phyloP scores from a whole-genome alignment of 2,113 vertebrate species.

The Calyptomena viridis region DNA sequence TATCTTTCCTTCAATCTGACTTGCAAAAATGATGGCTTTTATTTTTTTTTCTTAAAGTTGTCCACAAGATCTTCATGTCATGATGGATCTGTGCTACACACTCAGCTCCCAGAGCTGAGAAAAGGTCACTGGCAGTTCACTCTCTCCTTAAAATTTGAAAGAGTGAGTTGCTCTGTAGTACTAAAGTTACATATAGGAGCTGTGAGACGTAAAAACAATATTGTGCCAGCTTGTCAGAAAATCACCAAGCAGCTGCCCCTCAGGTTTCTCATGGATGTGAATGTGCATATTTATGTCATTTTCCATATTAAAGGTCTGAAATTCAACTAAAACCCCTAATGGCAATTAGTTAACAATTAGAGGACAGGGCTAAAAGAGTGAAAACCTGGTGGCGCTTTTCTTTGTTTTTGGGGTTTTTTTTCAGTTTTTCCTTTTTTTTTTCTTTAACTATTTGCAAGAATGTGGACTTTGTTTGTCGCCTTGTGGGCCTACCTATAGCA shows the following conservation, averaged over 20 bases:
- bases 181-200: constrained; percentile 37
- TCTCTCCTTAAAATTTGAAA: constrained; percentile 28
- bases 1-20: background rate
- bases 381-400: background rate
- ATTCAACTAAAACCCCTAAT: background rate
- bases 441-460: background rate
- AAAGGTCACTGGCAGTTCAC: constrained; percentile 55
- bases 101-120: constrained; percentile 48
- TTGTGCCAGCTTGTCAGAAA: constrained; percentile 31
- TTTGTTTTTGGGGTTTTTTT: too few species aligned
- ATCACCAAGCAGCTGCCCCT: background rate
- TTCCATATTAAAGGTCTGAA: background rate
- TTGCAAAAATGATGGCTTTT: background rate
- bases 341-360: background rate
- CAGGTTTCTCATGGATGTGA: background rate
- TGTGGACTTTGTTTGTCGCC: constrained; percentile 50
- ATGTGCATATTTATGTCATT: background rate
- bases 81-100: constrained; percentile 14
- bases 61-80: background rate
- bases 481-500: constrained; percentile 55
- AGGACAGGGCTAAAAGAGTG: background rate
- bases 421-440: background rate
- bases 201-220: background rate
- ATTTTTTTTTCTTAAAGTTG: background rate
- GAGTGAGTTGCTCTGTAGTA: constrained; percentile 10